Base-by-base conservation (phyloP, 2,797 vertebrate species). In the Trachops cirrhosus region DNA sequence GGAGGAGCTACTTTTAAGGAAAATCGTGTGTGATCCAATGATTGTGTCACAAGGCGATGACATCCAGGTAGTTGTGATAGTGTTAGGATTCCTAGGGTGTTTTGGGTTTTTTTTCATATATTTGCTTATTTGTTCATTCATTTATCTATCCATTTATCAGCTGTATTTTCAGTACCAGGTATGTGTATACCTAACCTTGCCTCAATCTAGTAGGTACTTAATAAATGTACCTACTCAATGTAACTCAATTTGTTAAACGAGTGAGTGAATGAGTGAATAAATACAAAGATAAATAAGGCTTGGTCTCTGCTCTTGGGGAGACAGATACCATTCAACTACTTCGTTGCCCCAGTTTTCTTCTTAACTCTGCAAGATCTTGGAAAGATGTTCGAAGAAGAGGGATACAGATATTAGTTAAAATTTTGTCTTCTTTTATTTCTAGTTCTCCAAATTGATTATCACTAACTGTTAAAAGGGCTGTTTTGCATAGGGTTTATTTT, bases 401-500 rank as follows among this genome's bases (percentile, higher is more conserved):
- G 24, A 32, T 57, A 34, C 37, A 95, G 12, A 34, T 87, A 52
- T 22, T 21, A 32, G n/a, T 70, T n/a, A 64, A 85, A 93, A 50
- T 21, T 19, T 89, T 29, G 18, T 39, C 24, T 82, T 8, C 10
- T 8, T 64, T 0, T 57, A 64, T 92, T 87, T 92, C 37, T 90
- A 12, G 26, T 94, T 93, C 59, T 82, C 32, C 75, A 26, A 54
- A 71, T 88, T 73, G 11, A 12, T 93, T 24, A 71, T 92, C n/a
- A 59, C 50, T 86, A 78, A 71, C 52, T 77, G 21, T 89, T 89
- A 50, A 54, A n/a, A 37, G 26, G 12, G 24, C 39, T 91, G 29
- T 94, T 96, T 93, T 75, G 64, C 29, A 37, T 57, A 74, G 75
- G 16, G 71, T 82, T 96, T 96, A 88, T 74, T 94, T 96, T 92